Conservation (phyloP, 2,113 vertebrate genomes). For the Forbesichthys agassizii region DNA sequence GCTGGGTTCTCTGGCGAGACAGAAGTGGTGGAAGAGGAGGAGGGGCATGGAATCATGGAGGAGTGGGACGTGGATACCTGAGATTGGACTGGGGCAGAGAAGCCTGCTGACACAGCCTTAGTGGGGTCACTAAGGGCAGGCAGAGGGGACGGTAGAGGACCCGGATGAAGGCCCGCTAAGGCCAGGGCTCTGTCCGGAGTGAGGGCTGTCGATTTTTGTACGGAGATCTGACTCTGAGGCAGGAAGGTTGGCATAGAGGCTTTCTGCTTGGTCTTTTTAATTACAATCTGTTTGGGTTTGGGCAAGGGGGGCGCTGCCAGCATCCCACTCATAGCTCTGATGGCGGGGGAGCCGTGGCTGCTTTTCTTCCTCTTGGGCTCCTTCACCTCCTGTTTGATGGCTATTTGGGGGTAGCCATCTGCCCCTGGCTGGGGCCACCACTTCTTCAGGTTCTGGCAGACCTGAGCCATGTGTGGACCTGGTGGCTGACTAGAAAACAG, state of each 20-base stretch:
- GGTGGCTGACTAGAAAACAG: slow-evolving; percentile 82
- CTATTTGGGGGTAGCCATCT: slow-evolving; percentile 47
- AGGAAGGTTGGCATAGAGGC: slow-evolving; percentile 87
- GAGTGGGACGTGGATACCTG: slow-evolving; percentile 85
- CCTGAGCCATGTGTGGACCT: slow-evolving; percentile 46
- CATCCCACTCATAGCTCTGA: slow-evolving; percentile 67
- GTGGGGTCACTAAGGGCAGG: slow-evolving; percentile 57
- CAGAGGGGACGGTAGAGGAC: slow-evolving; percentile 57
- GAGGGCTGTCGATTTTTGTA: slow-evolving; percentile 77
- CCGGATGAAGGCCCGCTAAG: slow-evolving; percentile 52
- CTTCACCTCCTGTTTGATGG: slow-evolving; percentile 85
- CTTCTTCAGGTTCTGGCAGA: slow-evolving; percentile 77
- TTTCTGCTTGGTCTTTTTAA: slow-evolving; percentile 89
- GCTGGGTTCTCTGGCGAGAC: slow-evolving; percentile 56
- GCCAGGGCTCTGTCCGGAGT: slow-evolving; percentile 58
- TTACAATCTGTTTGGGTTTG: slow-evolving; percentile 88
- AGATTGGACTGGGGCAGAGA: slow-evolving; percentile 82
- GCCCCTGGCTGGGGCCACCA: slow-evolving; percentile 84
- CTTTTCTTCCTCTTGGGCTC: slow-evolving; percentile 87
- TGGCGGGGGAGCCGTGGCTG: slow-evolving; percentile 71
- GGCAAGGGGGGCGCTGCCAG: slow-evolving; percentile 56
- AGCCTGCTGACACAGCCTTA: slow-evolving; percentile 76
- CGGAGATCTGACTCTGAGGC: slow-evolving; percentile 83
- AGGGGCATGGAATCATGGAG: slow-evolving; percentile 45
- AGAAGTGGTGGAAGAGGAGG: slow-evolving; percentile 42